A percentile compares a stretch with the other conserved stretches of the same genome.
phyloP scores from a whole-genome alignment of 1,140 invertebrate species.

The Drosophila willistoni region DNA sequence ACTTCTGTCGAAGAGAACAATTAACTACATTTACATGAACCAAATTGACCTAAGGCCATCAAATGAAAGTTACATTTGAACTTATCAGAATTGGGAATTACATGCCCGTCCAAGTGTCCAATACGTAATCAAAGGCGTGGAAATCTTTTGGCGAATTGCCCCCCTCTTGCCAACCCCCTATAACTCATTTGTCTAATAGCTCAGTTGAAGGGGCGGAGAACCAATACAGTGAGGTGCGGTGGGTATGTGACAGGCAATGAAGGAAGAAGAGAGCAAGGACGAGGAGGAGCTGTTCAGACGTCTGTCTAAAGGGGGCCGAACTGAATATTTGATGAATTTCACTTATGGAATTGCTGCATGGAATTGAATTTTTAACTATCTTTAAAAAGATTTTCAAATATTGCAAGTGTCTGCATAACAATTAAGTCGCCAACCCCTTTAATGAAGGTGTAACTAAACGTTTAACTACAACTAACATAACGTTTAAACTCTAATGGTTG shows the following conservation, averaged over 20 bases:
- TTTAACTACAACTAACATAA: background rate
- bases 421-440: background rate
- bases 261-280: background rate
- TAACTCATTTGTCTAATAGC: constrained; percentile 67
- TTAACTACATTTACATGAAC: constrained; percentile 48
- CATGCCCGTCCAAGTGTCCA: constrained; percentile 54
- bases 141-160: constrained; percentile 56
- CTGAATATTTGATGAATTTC: constrained; percentile 6
- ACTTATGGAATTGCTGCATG: constrained; percentile 6
- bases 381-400: background rate
- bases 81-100: constrained; percentile 66
- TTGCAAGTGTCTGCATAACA: no score
- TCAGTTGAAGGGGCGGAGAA: constrained; percentile 23
- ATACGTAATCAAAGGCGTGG: constrained; percentile 56
- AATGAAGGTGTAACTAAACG: background rate
- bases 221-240: background rate
- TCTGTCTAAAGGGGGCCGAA: background rate
- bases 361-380: background rate
- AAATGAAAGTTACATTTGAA: constrained; percentile 68
- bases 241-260: background rate
- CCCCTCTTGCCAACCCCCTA: constrained; percentile 9
- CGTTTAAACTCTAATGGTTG: no score
- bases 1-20: constrained; percentile 25
- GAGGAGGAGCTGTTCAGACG: background rate
- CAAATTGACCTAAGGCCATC: constrained; percentile 35